Base-by-base conservation (phyloP, 2,113 vertebrate genomes). In the Eublepharis macularius region DNA sequence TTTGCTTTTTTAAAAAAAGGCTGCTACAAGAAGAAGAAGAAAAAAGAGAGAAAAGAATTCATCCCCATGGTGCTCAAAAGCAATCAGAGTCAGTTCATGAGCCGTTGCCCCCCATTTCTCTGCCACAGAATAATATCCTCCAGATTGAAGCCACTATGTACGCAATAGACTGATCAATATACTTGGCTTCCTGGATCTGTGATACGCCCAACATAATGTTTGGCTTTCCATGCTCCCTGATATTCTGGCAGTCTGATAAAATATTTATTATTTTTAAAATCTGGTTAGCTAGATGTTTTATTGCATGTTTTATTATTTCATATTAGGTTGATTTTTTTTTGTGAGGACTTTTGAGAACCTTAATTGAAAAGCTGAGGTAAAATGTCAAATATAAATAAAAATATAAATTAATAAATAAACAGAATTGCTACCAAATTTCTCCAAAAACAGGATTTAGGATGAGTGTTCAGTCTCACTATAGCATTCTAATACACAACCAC, bases 261-360 rank as follows among this genome's bases (percentile, higher is more conserved):
- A 43, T 79, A 41, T 85, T 60, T 79, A 85, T 85, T 84, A 45
- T 79, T 85, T 85, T 69, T 72, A 79, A 70, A 54, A 54, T 78
- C 83, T 41, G 39, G 51, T 79, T 54, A 72, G 49, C 17, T 72
- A 51, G 29, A 16, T 57, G 29, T 69, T 78, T 84, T 47, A 72
- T 47, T 34, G 76, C 60, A 70, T 70, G 21, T 26, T 85, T 70
- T 79, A 85, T 78, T 85, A 39, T 85, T 85, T 39, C 2, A 57
- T 36, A 72, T 72, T 79, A 10, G 34, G 36, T 39, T 79, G 47
- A 57, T 10, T 43, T 84, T 36, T 74, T 79, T 60, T 79, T 70
- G 34, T 76, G 66, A 72, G 49, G 8, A 49, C 13, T 49, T 78
- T 78, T 17, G 13, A 34, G 29, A 65, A 43, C n/a, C 26, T 69